Evolutionary conservation across 1,140 invertebrate genomes (phyloP).

Genomic region (Cephus cinctus): DNA sequence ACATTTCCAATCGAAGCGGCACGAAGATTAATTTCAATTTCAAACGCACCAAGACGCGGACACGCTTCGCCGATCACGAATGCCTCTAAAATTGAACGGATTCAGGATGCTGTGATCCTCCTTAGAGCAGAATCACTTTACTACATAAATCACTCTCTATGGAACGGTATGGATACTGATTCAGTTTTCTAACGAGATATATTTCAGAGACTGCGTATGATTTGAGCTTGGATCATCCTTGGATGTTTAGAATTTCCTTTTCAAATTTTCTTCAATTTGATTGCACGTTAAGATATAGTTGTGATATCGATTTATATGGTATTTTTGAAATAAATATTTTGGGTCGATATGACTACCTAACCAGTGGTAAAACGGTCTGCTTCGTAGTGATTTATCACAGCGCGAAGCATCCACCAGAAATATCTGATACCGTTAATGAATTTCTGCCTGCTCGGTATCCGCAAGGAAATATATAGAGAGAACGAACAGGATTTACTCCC

Average conservation of each 20-base stretch:
- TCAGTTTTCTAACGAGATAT: slow-evolving; percentile 44
- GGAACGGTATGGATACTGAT: too few species aligned
- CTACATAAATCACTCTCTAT: slow-evolving; percentile 30
- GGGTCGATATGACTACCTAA: too few species aligned
- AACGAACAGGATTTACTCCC: too few species aligned
- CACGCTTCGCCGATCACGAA: slow-evolving; percentile 40
- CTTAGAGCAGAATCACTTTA: slow-evolving; percentile 29
- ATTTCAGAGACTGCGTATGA: slow-evolving; percentile 39
- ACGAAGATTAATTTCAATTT: slow-evolving; percentile 41
- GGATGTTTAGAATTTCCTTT: slow-evolving; percentile 38
- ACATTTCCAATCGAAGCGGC: slow-evolving; percentile 17
- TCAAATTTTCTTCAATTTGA: too few species aligned
- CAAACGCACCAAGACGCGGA: slow-evolving; percentile 28
- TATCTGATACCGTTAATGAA: slow-evolving; percentile 55
- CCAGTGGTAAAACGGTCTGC: background rate
- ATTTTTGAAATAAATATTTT: too few species aligned
- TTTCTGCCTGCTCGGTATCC: slow-evolving; percentile 41
- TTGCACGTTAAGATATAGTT: too few species aligned
- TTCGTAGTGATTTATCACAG: slow-evolving; percentile 46
- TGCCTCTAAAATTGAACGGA: slow-evolving; percentile 42
- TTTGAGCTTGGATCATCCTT: slow-evolving; percentile 49
- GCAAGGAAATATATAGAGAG: too few species aligned
- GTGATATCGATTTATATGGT: too few species aligned
- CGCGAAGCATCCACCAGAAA: slow-evolving; percentile 52
- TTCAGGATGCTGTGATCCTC: slow-evolving; percentile 31